Base-by-base conservation (phyloP, 2,113 vertebrate species). In the Varanus komodoensis region DNA sequence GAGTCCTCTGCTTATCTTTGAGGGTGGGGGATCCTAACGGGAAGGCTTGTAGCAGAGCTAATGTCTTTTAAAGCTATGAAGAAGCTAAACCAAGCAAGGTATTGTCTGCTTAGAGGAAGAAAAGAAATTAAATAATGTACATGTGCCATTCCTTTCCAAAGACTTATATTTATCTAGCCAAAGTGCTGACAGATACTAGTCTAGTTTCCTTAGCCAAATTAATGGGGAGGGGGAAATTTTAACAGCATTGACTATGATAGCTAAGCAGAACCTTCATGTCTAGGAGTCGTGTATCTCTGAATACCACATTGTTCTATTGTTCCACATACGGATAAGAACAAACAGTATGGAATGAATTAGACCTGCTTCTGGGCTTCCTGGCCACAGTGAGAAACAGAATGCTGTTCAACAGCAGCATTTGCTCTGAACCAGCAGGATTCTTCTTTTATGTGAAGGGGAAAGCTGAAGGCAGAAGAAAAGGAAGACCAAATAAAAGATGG, bases 1-100 rank as follows among this genome's bases (percentile, higher is more conserved):
- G 94, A 94, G 91, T 92, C 44, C 83, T 89, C 86, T 93, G 93
- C 94, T 95, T 93, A 95, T 95, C 93, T 92, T 93, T 94, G 64
- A n/a, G 91, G 27, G 93, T 73, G 94, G 89, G 92, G 90, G 48
- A 71, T 83, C 89, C 90, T 71, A 91, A 83, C 90, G 86, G 91
- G 90, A 91, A 93, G 88, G 73, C 54, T 91, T 82, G 68, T 86
- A 91, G 88, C 92, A 93, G 87, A 94, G 91, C 92, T 91, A 71
- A 89, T 77, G 3, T 69, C 79, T 83, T 27, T 78, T 90, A 85
- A 44, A 73, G 61, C 84, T 90, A 29, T 87, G 12, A 32, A 92
- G 88, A 92, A 93, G 38, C 77, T n/a, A 89, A 94, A 86, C 61
- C 82, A 80, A 84, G 61, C 78, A 68, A 32, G 81, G n/a, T 61